phyloP scores from a whole-genome alignment of 1,140 invertebrate genomes.

The Trichogramma pretiosum region DNA sequence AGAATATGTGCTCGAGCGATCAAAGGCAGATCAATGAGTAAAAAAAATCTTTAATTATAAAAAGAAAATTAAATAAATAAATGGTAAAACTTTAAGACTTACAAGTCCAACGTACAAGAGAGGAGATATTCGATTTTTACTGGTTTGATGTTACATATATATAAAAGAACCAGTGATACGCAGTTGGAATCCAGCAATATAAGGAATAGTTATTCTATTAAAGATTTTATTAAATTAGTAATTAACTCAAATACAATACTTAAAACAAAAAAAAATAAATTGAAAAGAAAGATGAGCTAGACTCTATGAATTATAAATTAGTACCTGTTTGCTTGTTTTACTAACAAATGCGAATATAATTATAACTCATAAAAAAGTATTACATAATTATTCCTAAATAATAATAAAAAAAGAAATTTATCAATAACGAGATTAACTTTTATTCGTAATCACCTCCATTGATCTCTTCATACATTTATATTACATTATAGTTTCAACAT shows the following conservation, averaged over 20 bases:
- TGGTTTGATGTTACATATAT: conserved; percentile 12
- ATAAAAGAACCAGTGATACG: not conserved
- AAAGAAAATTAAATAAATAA: no score
- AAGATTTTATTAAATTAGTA: conserved; percentile 28
- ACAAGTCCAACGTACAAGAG: no score
- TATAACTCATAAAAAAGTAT: conserved; percentile 24
- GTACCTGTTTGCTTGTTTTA: conserved; percentile 25
- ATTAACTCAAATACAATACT: conserved; percentile 22
- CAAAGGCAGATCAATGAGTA: no score
- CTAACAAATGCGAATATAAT: conserved; percentile 21
- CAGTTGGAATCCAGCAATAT: conserved; percentile 24
- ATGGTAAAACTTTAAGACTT: no score
- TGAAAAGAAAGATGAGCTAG: conserved; percentile 19
- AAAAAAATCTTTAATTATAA: no score
- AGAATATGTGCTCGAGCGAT: no score
- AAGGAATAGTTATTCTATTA: conserved; percentile 23
- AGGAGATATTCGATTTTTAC: no score
- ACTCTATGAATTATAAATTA: conserved; percentile 19
- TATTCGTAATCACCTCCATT: no score
- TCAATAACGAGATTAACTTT: conserved; percentile 15
- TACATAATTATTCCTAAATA: conserved; percentile 30
- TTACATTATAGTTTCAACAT: conserved; percentile 2
- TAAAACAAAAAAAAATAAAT: conserved; percentile 12
- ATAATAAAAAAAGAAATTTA: conserved; percentile 30
- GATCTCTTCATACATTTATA: no score